Evolutionary conservation across 2,113 vertebrate genomes (phyloP).

Genomic region (Hypanus sabinus): DNA sequence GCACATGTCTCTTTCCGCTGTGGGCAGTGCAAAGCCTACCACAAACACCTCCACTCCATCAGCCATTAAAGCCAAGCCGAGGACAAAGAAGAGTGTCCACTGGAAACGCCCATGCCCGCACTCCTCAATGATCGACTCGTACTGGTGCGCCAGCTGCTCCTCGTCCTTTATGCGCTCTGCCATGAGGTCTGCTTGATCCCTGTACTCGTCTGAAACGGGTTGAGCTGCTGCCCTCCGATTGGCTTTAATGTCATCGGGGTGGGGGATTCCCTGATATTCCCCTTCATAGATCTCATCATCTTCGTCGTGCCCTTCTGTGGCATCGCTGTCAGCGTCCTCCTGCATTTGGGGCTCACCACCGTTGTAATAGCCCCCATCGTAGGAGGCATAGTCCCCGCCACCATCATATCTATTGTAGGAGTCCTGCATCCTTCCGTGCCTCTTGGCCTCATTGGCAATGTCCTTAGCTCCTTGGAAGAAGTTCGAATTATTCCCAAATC

Average conservation of each 20-base stretch:
- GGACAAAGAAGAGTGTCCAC: conserved; percentile 85
- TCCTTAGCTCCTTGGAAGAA: conserved; percentile 59
- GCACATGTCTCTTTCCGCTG: conserved; percentile 97
- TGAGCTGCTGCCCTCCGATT: conserved; percentile 58
- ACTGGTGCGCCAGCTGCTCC: conserved; percentile 86
- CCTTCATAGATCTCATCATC: conserved; percentile 94
- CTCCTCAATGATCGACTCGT: conserved; percentile 90
- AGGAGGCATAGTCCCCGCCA: conserved; percentile 59
- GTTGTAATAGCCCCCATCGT: conserved; percentile 62
- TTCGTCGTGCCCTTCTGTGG: conserved; percentile 88
- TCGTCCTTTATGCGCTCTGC: conserved; percentile 75
- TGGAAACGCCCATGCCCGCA: conserved; percentile 95
- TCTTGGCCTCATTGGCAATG: conserved; percentile 43
- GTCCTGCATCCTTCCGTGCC: conserved; percentile 47
- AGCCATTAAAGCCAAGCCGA: conserved; percentile 92
- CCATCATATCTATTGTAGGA: conserved; percentile 61
- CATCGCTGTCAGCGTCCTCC: conserved; percentile 86
- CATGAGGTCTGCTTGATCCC: conserved; percentile 64
- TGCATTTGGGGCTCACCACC: conserved; percentile 63
- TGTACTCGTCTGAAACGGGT: conserved; percentile 55
- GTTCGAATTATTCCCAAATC: conserved; percentile 63
- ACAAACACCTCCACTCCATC: conserved; percentile 94
- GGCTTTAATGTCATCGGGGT: conserved; percentile 81
- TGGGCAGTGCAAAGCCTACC: conserved; percentile 89
- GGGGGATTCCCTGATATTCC: conserved; percentile 94